Conservation (phyloP, 2,888 invertebrate genomes). For the Sarcophaga carnaria region DNA sequence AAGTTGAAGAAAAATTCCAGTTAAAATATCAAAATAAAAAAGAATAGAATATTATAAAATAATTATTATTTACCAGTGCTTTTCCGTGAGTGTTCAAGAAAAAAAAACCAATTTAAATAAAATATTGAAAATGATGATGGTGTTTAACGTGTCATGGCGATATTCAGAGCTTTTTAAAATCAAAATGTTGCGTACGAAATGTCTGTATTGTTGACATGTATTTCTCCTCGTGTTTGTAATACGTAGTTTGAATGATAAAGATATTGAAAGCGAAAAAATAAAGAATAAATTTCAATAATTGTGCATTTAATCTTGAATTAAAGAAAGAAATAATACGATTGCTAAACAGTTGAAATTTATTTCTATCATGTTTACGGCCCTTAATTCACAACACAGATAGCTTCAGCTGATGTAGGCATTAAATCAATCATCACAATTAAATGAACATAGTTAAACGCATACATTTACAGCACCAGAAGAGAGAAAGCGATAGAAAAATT, state of each 20-base stretch:
- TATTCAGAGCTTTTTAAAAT: constrained; percentile 50
- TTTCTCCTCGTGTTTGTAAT: background rate
- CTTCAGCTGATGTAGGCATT: constrained; percentile 64
- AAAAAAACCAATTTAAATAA: background rate
- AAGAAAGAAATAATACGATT: constrained; percentile 16
- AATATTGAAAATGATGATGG: constrained; percentile 5
- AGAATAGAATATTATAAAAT: background rate
- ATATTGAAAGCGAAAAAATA: background rate
- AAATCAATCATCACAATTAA: constrained; percentile 44
- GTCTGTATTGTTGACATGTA: background rate
- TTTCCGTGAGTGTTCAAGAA: background rate
- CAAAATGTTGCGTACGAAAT: constrained; percentile 24
- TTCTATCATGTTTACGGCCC: constrained; percentile 53
- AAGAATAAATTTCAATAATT: background rate
- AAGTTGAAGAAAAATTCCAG: constrained; percentile 5
- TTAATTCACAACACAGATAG: constrained; percentile 55
- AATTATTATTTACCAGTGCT: too few relatives aligned
- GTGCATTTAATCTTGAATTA: constrained; percentile 3
- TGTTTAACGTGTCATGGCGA: constrained; percentile 6
- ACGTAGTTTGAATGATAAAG: background rate
- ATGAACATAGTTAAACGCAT: background rate
- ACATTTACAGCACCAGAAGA: constrained; percentile 9
- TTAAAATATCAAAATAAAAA: constrained; percentile 8
- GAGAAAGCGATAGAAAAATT: constrained; percentile 20
- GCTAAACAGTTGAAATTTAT: constrained; percentile 48